Base-by-base conservation (phyloP, 2,888 invertebrate species). In the Seira musarum region DNA sequence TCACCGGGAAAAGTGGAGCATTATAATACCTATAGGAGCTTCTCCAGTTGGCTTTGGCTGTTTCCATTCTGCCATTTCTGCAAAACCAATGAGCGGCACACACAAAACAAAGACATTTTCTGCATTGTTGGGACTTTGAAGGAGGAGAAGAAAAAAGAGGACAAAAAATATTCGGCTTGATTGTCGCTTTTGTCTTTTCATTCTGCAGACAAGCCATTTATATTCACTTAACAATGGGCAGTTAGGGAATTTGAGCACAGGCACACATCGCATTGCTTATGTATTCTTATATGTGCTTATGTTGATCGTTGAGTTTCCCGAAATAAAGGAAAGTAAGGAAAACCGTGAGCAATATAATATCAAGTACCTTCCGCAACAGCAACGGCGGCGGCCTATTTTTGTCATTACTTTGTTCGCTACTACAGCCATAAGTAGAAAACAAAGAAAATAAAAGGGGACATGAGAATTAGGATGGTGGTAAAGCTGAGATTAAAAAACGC, bases 101-200 rank as follows among this genome's bases (percentile, higher is more conserved):
- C 5, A 40, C 40, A 13, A 40, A 40, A 40, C 40, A 40, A 40
- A 40, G 40, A 40, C 40, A 40, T 40, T n/a, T n/a, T 13, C 40
- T 40, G 40, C 40, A 40, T 25, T 30, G 17, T 60, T 69, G 17
- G 6, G 24, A 10, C n/a, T 10, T 53, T 25, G 8, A 53, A 63
- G 21, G 13, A 40, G 5, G 40, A 13, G 40, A 40, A 40, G 13
- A 70, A 70, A 68, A 57, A 64, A 13, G 68, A 69, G 76, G 69
- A 69, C 76, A 69, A 22, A 65, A 76, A 40, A 57, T 25, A 77
- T 6, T 65, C 68, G 25, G 71, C 65, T 71, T 78, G 78, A 78
- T 78, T 78, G 78, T 78, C 71, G 71, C 40, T 78, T 78, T 78
- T 78, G 78, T 72, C 71, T 78, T 70, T 78, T 71, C 78, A 72